phyloP scores from a whole-genome alignment of 2,113 vertebrate species.

The Eurystomus gularis region DNA sequence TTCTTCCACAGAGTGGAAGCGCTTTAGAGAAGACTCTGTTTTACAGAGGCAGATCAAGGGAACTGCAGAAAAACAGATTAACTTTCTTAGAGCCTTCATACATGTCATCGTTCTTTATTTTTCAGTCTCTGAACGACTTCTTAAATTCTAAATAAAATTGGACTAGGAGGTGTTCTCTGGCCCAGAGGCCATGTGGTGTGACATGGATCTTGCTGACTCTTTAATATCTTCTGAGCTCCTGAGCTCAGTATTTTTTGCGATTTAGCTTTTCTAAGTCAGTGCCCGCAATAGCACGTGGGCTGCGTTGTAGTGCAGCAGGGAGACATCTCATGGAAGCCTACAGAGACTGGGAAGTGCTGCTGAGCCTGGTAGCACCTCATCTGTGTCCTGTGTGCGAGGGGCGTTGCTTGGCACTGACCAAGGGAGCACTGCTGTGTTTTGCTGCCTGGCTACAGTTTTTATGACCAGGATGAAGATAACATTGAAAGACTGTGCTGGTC shows the following conservation, averaged over 20 bases:
- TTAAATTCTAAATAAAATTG: neutral
- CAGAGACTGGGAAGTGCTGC: too few relatives aligned
- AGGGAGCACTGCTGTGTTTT: neutral
- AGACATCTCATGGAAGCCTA: neutral
- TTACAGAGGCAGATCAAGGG: neutral
- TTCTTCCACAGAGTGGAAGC: neutral
- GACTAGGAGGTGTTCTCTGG: neutral
- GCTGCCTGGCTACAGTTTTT: neutral
- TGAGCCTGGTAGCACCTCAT: neutral
- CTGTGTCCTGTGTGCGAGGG: neutral
- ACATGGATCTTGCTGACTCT: neutral
- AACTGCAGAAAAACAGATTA: neutral
- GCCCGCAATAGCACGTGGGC: neutral
- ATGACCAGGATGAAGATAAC: neutral
- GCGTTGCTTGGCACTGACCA: neutral
- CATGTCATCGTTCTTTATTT: neutral
- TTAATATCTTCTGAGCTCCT: neutral
- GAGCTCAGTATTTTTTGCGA: neutral
- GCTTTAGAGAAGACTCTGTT: neutral
- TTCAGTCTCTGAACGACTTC: neutral
- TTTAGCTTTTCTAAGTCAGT: neutral
- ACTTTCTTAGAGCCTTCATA: neutral
- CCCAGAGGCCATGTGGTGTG: neutral
- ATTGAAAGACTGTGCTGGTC: neutral
- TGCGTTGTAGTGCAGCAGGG: neutral